Evolutionary conservation across 2,888 invertebrate genomes (phyloP).

Genomic region (Pristionchus fissidentatus): DNA sequence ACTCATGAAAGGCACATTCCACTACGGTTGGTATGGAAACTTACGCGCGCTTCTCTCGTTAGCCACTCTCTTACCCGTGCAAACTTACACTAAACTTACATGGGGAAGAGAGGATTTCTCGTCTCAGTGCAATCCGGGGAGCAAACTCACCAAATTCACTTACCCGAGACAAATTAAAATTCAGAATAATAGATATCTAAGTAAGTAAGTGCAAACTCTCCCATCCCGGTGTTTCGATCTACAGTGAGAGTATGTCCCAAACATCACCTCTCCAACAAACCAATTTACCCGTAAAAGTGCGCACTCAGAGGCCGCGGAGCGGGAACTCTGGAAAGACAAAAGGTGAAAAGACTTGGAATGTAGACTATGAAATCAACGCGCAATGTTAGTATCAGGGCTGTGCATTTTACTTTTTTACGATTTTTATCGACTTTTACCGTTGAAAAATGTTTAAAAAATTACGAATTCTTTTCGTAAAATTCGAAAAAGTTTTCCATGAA

Average conservation of each 20-base stretch:
- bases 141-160: slow-evolving; percentile 48
- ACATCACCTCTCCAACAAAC: slow-evolving; percentile 47
- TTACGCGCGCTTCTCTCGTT: not conserved
- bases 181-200: not conserved
- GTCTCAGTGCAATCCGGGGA: slow-evolving; percentile 44
- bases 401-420: no score
- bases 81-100: slow-evolving; percentile 40
- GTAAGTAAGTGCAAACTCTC: not conserved
- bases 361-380: not conserved
- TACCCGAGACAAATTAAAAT: slow-evolving; percentile 28
- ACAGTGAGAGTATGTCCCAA: slow-evolving; percentile 29
- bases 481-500: no score
- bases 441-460: no score
- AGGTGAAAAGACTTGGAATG: slow-evolving; percentile 38
- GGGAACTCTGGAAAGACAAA: slow-evolving; percentile 46
- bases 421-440: no score
- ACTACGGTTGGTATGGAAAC: not conserved
- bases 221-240: slow-evolving; percentile 33
- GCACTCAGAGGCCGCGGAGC: slow-evolving; percentile 46
- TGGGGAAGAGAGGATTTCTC: not conserved
- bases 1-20: not conserved
- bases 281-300: slow-evolving; percentile 44
- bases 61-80: not conserved
- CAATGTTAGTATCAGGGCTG: slow-evolving; percentile 2
- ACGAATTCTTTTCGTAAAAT: no score